phyloP scores from a whole-genome alignment of 2,797 vertebrate genomes.

The Chrosomus eos region DNA sequence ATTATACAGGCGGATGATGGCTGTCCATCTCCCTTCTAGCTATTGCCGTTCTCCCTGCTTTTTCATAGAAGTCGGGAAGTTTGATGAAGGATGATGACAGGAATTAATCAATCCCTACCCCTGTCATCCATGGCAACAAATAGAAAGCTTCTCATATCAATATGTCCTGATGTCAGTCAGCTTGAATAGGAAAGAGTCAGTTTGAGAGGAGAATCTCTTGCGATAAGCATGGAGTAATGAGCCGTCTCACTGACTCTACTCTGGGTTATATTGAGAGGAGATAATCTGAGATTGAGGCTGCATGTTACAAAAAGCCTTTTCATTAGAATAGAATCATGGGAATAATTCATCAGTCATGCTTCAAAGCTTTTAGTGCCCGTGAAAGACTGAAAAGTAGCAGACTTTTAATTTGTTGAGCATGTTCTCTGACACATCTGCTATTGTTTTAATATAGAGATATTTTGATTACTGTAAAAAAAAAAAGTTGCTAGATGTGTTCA shows the following conservation, averaged over 20 bases:
- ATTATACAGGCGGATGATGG: constrained; percentile 43
- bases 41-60: constrained; percentile 33
- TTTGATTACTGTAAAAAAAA: too few species aligned
- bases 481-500: not conserved
- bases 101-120: constrained; percentile 53
- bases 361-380: constrained; percentile 34
- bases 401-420: constrained; percentile 5
- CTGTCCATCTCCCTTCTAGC: constrained; percentile 36
- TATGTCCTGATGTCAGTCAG: constrained; percentile 42
- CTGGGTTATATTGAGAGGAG: constrained; percentile 19
- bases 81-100: constrained; percentile 43
- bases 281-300: constrained; percentile 32
- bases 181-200: constrained; percentile 12
- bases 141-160: constrained; percentile 47
- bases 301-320: constrained; percentile 46
- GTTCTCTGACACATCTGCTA: not conserved
- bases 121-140: constrained; percentile 50
- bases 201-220: constrained; percentile 18
- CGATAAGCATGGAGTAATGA: constrained; percentile 55
- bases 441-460: not conserved
- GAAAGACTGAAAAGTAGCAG: constrained; percentile 1
- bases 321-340: constrained; percentile 43
- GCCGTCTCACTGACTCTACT: constrained; percentile 35
- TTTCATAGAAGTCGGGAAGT: constrained; percentile 39
- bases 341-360: constrained; percentile 42